Base-by-base conservation (phyloP, 2,797 vertebrate species). In the Oryzias sinensis region DNA sequence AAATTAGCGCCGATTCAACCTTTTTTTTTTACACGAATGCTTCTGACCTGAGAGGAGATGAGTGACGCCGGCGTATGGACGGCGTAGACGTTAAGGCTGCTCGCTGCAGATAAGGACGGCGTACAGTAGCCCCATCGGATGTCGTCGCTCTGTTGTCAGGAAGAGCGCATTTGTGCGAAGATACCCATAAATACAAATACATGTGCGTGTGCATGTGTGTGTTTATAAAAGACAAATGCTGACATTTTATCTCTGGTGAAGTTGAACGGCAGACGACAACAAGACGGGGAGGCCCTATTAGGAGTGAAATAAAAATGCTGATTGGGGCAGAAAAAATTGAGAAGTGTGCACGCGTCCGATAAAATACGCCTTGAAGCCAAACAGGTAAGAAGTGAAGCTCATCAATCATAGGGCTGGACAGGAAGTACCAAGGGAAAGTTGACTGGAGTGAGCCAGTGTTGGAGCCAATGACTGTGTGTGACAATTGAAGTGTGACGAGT, bases 231-330 rank as follows among this genome's bases (percentile, higher is more conserved):
- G 72, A 71, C 70, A 62, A 86, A 83, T 70, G 70, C 65, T 55
- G 77, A 89, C 74, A 85, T 90, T 91, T 92, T 84, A 82, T 87
- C 93, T 91, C 74, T 82, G 68, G 77, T 87, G 82, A 81, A 56
- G 75, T 56, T 67, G 71, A 81, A 78, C 71, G 71, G 73, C 40
- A 56, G 72, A 67, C 64, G 82, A 86, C 83, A 69, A 72, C 20
- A 70, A 74, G 74, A 60, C 59, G 62, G 53, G 53, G 54, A 72
- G 54, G 79, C 80, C 85, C 81, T 81, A 81, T 79, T 74, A 70
- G 64, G 74, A 54, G 40, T 50, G 53, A 68, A 53, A 59, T 68
- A 22, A 50, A 29, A 40, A 49, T 58, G 63, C 45, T 42, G 33
- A 37, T 37, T 49, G 50, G 43, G 49, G 16, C 25, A 43, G 20